A percentile compares a stretch with the other conserved stretches of the same genome.
phyloP scores from a whole-genome alignment of 2,113 vertebrate species.

The Dasypus novemcinctus region DNA sequence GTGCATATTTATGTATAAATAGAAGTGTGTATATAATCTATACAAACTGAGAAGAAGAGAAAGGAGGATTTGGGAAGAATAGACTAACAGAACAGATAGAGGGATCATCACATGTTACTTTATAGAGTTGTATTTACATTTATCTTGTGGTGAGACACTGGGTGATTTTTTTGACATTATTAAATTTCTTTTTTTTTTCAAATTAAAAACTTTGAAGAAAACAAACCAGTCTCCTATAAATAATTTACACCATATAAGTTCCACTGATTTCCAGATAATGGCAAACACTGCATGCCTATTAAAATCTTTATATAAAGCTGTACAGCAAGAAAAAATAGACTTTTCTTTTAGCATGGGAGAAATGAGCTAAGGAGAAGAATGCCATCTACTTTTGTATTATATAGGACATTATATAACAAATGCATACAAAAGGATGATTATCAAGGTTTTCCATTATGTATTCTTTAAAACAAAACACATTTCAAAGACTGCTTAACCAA shows the following conservation, averaged over 20 bases:
- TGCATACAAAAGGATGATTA: background rate
- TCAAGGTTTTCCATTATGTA: background rate
- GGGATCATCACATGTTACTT: background rate
- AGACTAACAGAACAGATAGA: background rate
- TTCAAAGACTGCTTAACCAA: slow-evolving; percentile 70
- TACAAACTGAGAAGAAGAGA: background rate
- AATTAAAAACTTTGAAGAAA: slow-evolving; percentile 5
- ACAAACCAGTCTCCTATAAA: background rate
- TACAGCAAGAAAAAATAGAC: background rate
- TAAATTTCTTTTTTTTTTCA: slow-evolving; percentile 19
- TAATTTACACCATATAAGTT: background rate
- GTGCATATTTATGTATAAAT: background rate
- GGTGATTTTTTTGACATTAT: background rate
- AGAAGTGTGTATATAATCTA: background rate
- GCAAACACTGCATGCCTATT: background rate
- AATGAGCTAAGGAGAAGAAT: background rate
- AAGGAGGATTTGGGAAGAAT: background rate
- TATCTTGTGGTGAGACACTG: background rate
- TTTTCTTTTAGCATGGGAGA: background rate
- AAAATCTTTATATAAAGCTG: background rate
- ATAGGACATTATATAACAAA: background rate
- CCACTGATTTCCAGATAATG: background rate
- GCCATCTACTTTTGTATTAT: background rate
- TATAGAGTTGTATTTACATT: background rate
- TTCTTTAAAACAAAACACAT: slow-evolving; percentile 13